Base-by-base conservation (phyloP, 2,888 invertebrate genomes). In the Thereva unica region DNA sequence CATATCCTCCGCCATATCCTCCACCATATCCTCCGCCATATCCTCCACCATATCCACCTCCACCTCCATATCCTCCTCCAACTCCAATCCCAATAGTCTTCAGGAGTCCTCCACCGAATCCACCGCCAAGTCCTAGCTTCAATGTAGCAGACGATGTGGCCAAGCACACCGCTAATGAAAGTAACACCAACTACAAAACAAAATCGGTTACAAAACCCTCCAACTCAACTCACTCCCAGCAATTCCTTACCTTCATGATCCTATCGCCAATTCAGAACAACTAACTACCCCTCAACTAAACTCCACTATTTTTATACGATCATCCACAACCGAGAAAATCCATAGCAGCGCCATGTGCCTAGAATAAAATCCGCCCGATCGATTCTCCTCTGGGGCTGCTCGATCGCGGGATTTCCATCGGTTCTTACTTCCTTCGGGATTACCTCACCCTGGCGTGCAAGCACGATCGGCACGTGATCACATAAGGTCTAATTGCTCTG, bases 71-170 rank as follows among this genome's bases (percentile, higher is more conserved):
- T 2, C 53, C 59, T 6, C 53, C 44, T 44, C 61, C 64, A 8
- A 69, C 69, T 6, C 70, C 70, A 2, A 70, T 7, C 2, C 67
- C 23, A 23, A 23, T n/a, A 63, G 34, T 63, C 64, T 54, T 44
- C 23, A 23, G 23, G 23, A 44, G 6, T 37, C 45, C 37, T 44
- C 9, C n/a, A 4, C 50, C 61, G 37, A 53, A 9, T 44, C 52
- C 52, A 37, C 45, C 37, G 35, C 64, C 64, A 53, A 64, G 37
- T 35, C 63, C 63, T 23, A 47, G 12, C 7, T 52, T 64, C 4
- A 64, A 12, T 40, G 52, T 52, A 12, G 44, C 63, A 4, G 53
- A 41, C 4, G 63, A 10, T 5, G 42, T 44, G 5, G 40, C 44
- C 9, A 64, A n/a, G 9, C 41, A 23, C 23, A 23, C 55, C 4